Base-by-base conservation (phyloP, 1,140 invertebrate species). In the Orussus abietinus region DNA sequence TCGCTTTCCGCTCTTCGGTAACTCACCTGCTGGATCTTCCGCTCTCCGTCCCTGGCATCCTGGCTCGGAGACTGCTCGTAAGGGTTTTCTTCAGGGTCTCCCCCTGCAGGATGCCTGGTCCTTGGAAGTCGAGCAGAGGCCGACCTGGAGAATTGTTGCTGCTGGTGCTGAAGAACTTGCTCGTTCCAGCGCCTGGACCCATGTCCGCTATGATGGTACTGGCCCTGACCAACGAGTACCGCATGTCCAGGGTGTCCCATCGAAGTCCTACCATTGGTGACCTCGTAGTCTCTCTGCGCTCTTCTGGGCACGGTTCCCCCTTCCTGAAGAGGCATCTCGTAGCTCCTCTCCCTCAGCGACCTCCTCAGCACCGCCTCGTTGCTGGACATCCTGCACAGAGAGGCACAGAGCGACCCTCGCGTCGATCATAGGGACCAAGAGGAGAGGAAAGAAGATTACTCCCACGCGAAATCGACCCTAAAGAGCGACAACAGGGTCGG, bases 121-220 rank as follows among this genome's bases (percentile, higher is more conserved):
- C 81, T 77, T 15, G 86, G 82, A 43, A 90, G 69, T 25, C 88
- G 72, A 2, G 88, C 88, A 59, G 86, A 89, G 9, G 87, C 87
- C 12, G 87, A 90, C 55, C 88, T 77, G 42, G 78, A 71, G 57
- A 85, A 85, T 53, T 78, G 79, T 39, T 81, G 77, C 46, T 75
- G 56, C 34, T 66, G n/a, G n/a, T n/a, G n/a, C n/a, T n/a, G n/a
- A n/a, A n/a, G n/a, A n/a, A n/a, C n/a, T n/a, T n/a, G 58, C 53
- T 65, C 59, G 35, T 50, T 62, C 56, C 51, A 63, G 31, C 63
- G 62, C 49, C 65, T 59, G 47, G 59, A 28, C 42, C 38, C 53
- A 34, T 51, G 55, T 29, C 41, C 34, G 11, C 36, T 22, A 38
- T 62, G 59, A 47, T n/a, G n/a, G n/a, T n/a, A n/a, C n/a, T n/a